These are phyloP conservation scores for Aleiodes sp. DNA, from an alignment of 1,140 invertebrate species.

Conservation along the genomic window DNA sequence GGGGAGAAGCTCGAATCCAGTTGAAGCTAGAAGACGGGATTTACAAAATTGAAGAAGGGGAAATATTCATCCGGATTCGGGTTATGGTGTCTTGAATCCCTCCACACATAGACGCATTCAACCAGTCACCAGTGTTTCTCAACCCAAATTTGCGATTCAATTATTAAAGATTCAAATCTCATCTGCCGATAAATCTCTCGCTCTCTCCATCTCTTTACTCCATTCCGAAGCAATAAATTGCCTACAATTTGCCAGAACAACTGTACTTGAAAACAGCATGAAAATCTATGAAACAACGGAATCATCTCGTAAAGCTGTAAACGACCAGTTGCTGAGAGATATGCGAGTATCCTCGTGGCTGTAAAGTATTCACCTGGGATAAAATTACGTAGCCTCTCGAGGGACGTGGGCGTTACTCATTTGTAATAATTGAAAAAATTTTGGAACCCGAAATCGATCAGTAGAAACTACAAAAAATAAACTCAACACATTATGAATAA, in stretches of 20 bases:
- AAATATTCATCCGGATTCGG: not conserved
- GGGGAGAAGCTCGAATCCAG: no score
- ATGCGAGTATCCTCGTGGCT: not conserved
- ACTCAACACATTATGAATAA: slow-evolving; percentile 5
- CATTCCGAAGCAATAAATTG: not conserved
- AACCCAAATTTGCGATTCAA: not conserved
- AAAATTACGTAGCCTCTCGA: not conserved
- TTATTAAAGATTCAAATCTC: no score
- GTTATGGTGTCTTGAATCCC: not conserved
- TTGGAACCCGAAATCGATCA: no score
- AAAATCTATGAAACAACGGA: not conserved
- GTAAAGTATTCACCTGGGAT: not conserved
- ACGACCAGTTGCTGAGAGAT: not conserved
- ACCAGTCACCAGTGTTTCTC: not conserved
- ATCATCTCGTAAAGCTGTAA: not conserved
- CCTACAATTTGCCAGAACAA: not conserved
- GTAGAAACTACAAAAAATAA: no score
- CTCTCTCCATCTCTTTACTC: not conserved
- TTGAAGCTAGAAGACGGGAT: no score
- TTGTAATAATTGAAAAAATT: no score
- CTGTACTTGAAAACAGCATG: not conserved
- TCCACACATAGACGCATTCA: not conserved
- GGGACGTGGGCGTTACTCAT: no score
- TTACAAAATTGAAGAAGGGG: no score
- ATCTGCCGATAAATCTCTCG: no score